Percentiles rank a stretch among this genome's conserved stretches.
Evolutionary conservation across 2,888 invertebrate species (phyloP).

Genomic region (Dascillus cervinus): DNA sequence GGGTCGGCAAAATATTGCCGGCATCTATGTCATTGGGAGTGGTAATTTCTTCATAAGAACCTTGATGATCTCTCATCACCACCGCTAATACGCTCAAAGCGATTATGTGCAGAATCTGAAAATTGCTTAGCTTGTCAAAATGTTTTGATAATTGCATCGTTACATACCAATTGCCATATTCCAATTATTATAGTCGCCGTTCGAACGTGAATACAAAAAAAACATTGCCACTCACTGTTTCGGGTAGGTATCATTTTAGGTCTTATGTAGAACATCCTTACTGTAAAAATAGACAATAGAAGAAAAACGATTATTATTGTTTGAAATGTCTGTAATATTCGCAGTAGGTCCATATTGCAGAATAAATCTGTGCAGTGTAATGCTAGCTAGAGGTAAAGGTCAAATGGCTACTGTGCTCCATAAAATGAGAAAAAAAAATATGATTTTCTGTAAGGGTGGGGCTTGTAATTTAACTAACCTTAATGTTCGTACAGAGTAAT

Average conservation of each 20-base stretch:
- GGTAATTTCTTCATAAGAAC: slow-evolving; percentile 51
- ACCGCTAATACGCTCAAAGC: slow-evolving; percentile 68
- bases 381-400: too few species aligned
- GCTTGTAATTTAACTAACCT: too few species aligned
- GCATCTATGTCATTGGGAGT: slow-evolving; percentile 43
- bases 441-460: too few species aligned
- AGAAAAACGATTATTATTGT: too few species aligned
- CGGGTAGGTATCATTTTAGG: slow-evolving; percentile 58
- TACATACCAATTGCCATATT: slow-evolving; percentile 75
- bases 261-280: slow-evolving; percentile 56
- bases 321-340: too few species aligned
- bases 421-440: too few species aligned
- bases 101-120: slow-evolving; percentile 67
- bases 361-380: too few species aligned
- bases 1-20: slow-evolving; percentile 54
- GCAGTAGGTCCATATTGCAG: too few species aligned
- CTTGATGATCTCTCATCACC: slow-evolving; percentile 62
- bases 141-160: neutral
- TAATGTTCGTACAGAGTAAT: too few species aligned
- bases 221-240: slow-evolving; percentile 71
- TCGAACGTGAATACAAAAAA: slow-evolving; percentile 74
- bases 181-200: slow-evolving; percentile 76
- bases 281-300: too few species aligned
- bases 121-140: slow-evolving; percentile 11
- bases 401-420: too few species aligned